Evolutionary conservation across 2,888 invertebrate genomes (phyloP).

Genomic region (Drosophila barbarae): DNA sequence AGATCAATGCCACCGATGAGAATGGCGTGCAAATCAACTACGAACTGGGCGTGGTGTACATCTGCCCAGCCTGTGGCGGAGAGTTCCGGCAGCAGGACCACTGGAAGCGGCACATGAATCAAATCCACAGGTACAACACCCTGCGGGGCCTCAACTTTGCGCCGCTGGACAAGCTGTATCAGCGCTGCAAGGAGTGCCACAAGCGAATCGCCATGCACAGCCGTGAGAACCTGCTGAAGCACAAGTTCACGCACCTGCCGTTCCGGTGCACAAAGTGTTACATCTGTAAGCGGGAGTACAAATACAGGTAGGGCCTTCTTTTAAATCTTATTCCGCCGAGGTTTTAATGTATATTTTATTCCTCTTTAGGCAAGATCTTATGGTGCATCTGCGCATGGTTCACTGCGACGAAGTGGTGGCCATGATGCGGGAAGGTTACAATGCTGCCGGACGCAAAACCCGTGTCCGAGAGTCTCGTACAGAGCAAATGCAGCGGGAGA

Average conservation of each 20-base stretch:
- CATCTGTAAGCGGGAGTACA: constrained; percentile 74
- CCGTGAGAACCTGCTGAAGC: constrained; percentile 74
- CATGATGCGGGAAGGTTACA: constrained; percentile 56
- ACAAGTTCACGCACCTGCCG: constrained; percentile 76
- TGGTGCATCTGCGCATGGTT: constrained; percentile 74
- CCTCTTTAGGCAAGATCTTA: constrained; percentile 67
- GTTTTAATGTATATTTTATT: neutral
- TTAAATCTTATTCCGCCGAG: neutral
- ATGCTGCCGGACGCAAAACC: constrained; percentile 58
- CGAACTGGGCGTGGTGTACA: constrained; percentile 74
- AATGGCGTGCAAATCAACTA: constrained; percentile 67
- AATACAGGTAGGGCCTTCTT: constrained; percentile 51
- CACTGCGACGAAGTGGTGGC: constrained; percentile 72
- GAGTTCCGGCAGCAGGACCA: constrained; percentile 72
- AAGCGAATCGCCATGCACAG: constrained; percentile 77
- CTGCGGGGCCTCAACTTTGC: constrained; percentile 74
- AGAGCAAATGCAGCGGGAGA: constrained; percentile 32
- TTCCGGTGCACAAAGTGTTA: constrained; percentile 75
- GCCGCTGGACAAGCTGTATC: constrained; percentile 74
- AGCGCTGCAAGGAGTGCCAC: constrained; percentile 73
- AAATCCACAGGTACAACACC: constrained; percentile 71
- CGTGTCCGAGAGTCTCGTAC: constrained; percentile 61
- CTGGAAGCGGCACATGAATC: constrained; percentile 76
- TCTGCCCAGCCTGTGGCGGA: constrained; percentile 73
- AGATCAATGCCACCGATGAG: constrained; percentile 67